Evolutionary conservation across 2,888 invertebrate species (phyloP).

Genomic region (Lagria hirta): DNA sequence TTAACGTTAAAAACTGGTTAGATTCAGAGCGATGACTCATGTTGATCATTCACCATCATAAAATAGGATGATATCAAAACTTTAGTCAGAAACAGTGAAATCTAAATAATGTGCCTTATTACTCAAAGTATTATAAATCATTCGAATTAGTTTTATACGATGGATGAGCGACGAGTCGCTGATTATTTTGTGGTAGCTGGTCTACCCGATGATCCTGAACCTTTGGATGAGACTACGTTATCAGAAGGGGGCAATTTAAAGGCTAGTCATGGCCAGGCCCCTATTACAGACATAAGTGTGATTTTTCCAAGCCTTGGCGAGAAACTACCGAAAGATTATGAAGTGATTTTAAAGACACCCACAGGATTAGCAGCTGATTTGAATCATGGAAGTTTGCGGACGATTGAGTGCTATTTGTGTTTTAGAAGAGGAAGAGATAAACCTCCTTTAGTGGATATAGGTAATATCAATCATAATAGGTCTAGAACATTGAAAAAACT

Average conservation of each 20-base stretch:
- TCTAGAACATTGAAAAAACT: too few relatives aligned
- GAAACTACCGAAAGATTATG: slow-evolving; percentile 76
- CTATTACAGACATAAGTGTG: slow-evolving; percentile 94
- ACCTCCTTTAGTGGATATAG: slow-evolving; percentile 96
- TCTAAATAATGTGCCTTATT: slow-evolving; percentile 32
- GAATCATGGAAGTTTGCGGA: slow-evolving; percentile 95
- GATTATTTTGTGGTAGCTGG: slow-evolving; percentile 99
- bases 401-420: slow-evolving; percentile 91
- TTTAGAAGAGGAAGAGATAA: slow-evolving; percentile 89
- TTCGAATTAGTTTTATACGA: slow-evolving; percentile 43
- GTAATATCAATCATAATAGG: slow-evolving; percentile 57
- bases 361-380: slow-evolving; percentile 89
- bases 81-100: slow-evolving; percentile 13
- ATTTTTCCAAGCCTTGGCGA: slow-evolving; percentile 90
- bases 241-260: slow-evolving; percentile 82
- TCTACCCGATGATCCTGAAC: slow-evolving; percentile 77
- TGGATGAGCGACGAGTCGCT: slow-evolving; percentile 88
- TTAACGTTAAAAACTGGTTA: slow-evolving; percentile 8
- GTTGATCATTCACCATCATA: slow-evolving; percentile 23
- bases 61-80: slow-evolving; percentile 24
- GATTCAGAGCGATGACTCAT: slow-evolving; percentile 32
- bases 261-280: slow-evolving; percentile 80
- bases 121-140: slow-evolving; percentile 23
- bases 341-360: slow-evolving; percentile 74
- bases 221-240: slow-evolving; percentile 69